These are phyloP conservation scores for Cheirogaleus medius DNA, from an alignment of 2,113 vertebrate genomes.

Conservation along the genomic window DNA sequence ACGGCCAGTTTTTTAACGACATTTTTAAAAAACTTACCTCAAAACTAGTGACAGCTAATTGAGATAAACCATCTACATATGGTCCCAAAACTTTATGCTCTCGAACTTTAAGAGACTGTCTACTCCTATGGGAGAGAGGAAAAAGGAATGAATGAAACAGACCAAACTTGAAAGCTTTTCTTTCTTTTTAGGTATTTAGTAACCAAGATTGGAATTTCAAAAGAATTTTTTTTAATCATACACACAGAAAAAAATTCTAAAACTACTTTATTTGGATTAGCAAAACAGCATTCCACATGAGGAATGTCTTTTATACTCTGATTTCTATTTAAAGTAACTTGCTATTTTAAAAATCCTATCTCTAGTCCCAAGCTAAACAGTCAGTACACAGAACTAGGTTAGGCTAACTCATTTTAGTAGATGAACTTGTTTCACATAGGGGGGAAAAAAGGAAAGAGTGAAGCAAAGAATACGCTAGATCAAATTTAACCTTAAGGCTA, in stretches of 20 bases:
- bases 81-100: conserved; percentile 98
- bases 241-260: conserved; percentile 12
- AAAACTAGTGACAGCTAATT: conserved; percentile 96
- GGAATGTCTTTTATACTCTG: conserved; percentile 19
- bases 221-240: conserved; percentile 17
- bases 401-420: neutral
- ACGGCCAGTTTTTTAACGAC: neutral
- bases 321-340: conserved; percentile 60
- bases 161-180: neutral
- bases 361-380: conserved; percentile 39
- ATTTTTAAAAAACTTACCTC: conserved; percentile 86
- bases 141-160: conserved; percentile 38
- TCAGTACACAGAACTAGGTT: neutral
- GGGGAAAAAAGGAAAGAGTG: fast-evolving
- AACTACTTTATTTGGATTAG: conserved; percentile 53
- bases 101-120: conserved; percentile 96
- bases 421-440: neutral
- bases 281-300: conserved; percentile 27
- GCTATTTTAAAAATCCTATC: conserved; percentile 51
- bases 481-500: neutral
- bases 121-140: conserved; percentile 85
- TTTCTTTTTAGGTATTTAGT: conserved; percentile 7
- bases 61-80: conserved; percentile 97
- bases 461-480: neutral
- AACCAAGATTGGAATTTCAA: conserved; percentile 7